A percentile compares a stretch with the other conserved stretches of the same genome.
Conservation (phyloP, 2,888 invertebrate species). For the Gonocerus acuteangulatus region DNA sequence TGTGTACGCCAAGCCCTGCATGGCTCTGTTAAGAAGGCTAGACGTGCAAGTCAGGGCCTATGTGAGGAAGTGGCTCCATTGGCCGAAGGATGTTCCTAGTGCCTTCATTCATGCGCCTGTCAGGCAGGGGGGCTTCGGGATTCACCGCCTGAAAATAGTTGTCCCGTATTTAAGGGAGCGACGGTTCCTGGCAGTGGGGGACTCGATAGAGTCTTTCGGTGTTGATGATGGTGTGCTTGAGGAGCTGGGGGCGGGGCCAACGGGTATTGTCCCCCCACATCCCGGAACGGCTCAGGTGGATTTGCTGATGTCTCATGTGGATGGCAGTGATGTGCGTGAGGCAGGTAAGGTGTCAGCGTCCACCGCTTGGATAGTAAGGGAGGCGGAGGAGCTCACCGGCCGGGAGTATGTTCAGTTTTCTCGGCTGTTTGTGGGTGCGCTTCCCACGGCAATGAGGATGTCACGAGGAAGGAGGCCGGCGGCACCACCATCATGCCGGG, state of each 20-base stretch:
- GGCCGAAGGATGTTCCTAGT: slow-evolving; percentile 40
- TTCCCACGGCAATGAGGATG: slow-evolving; percentile 39
- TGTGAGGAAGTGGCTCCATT: slow-evolving; percentile 39
- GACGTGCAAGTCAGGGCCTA: slow-evolving; percentile 40
- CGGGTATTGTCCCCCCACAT: not conserved
- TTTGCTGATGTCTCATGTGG: slow-evolving; percentile 38
- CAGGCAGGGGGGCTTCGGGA: slow-evolving; percentile 37
- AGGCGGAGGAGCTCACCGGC: slow-evolving; percentile 35
- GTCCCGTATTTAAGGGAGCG: slow-evolving; percentile 10
- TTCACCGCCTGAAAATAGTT: slow-evolving; percentile 26
- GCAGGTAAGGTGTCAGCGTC: slow-evolving; percentile 41
- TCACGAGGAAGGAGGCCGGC: slow-evolving; percentile 36
- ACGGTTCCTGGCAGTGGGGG: not conserved
- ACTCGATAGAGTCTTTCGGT: not conserved
- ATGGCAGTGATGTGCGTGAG: not conserved
- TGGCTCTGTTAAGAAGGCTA: slow-evolving; percentile 28
- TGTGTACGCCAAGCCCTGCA: not conserved
- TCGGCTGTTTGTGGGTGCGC: slow-evolving; percentile 35
- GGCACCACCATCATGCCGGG: slow-evolving; percentile 38
- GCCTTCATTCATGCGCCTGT: slow-evolving; percentile 41
- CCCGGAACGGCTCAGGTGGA: not conserved
- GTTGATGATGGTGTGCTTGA: not conserved
- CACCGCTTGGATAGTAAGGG: slow-evolving; percentile 40
- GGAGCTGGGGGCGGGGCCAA: not conserved
- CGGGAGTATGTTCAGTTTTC: not conserved